Percentiles rank a stretch among this genome's conserved stretches.
These are phyloP conservation scores for Turritopsis dohrnii DNA, from an alignment of 30 jellyfish, hydroid and myxozoan genomes.

Conservation along the genomic window DNA sequence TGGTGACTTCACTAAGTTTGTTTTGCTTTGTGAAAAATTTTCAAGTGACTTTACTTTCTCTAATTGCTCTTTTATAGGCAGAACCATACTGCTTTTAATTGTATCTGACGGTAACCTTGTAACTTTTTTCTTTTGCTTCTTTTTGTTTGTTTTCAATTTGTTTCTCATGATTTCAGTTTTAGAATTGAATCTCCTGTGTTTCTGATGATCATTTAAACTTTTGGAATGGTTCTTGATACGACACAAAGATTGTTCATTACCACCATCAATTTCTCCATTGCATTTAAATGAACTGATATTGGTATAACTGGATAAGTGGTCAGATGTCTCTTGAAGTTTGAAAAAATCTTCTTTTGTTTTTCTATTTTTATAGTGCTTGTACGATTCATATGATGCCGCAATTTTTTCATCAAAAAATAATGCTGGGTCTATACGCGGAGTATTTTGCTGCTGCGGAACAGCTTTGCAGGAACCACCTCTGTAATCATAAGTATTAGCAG, in stretches of 20 bases:
- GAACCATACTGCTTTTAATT: neutral
- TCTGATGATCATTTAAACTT: neutral
- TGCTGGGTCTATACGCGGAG: slow-evolving; percentile 1
- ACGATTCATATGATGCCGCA: neutral
- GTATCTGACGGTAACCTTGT: neutral
- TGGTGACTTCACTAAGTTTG: neutral
- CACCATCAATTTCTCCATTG: neutral
- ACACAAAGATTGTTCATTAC: neutral
- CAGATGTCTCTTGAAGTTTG: neutral
- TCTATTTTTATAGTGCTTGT: neutral
- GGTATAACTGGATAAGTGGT: neutral
- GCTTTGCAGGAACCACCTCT: neutral
- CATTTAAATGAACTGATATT: neutral
- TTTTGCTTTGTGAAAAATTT: neutral
- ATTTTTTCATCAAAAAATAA: slow-evolving; percentile 6
- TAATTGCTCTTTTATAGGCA: neutral
- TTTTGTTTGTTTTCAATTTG: neutral
- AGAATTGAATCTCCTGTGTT: neutral
- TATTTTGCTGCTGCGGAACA: neutral
- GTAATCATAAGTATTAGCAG: neutral
- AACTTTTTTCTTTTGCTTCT: neutral
- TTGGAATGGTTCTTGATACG: neutral
- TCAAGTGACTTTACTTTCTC: neutral
- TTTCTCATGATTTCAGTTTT: neutral
- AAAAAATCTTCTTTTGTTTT: neutral